phyloP scores from a whole-genome alignment of 2,888 invertebrate species.

The Metellina segmentata region DNA sequence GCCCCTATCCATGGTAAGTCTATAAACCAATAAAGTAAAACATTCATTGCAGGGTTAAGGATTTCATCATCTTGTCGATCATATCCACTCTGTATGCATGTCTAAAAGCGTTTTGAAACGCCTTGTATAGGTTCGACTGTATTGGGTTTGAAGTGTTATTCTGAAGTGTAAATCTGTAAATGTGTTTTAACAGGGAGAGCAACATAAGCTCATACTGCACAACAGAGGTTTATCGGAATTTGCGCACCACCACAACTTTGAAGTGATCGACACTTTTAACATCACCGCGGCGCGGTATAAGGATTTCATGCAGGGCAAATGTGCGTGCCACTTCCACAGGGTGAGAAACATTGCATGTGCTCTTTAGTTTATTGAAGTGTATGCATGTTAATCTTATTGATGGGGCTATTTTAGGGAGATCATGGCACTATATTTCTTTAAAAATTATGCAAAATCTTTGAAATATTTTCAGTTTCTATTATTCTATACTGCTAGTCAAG shows the following conservation, averaged over 20 bases:
- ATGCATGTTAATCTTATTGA: too few species aligned
- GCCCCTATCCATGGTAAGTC: too few species aligned
- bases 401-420: not conserved
- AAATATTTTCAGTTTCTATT: too few species aligned
- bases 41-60: too few species aligned
- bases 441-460: not conserved
- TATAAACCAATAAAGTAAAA: too few species aligned
- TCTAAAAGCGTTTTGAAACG: too few species aligned
- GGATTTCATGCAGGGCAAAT: constrained; percentile 83
- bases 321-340: constrained; percentile 83
- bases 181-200: constrained; percentile 78
- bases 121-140: too few species aligned
- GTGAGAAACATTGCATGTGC: constrained; percentile 78
- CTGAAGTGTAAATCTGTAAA: too few species aligned
- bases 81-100: too few species aligned
- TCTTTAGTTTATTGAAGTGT: not conserved
- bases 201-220: constrained; percentile 79
- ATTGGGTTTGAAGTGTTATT: too few species aligned
- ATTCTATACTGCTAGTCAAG: too few species aligned
- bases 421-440: not conserved
- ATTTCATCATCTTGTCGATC: too few species aligned
- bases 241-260: constrained; percentile 80
- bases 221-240: constrained; percentile 81
- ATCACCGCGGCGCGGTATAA: constrained; percentile 82
- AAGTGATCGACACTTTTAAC: constrained; percentile 82